Percentiles rank a stretch among this genome's conserved stretches.
phyloP scores from a whole-genome alignment of 2,113 vertebrate genomes.

The Rhombomys opimus region DNA sequence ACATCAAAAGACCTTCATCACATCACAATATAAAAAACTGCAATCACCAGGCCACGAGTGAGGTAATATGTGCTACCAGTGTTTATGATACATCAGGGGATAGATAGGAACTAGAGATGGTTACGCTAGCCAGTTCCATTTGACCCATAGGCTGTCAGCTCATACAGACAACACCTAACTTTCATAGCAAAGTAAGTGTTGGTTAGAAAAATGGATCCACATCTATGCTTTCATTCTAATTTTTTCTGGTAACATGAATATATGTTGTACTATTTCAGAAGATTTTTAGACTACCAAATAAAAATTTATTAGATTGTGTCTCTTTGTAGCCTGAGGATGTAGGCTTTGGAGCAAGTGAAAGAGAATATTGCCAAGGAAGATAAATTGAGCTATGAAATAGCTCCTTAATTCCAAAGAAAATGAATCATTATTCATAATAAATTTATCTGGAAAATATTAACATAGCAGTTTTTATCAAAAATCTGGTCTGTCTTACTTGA shows the following conservation, averaged over 20 bases:
- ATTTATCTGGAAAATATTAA: conserved; percentile 77
- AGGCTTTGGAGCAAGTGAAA: conserved; percentile 41
- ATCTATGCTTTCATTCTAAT: not conserved
- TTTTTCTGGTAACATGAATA: conserved; percentile 40
- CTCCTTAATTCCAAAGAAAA: conserved; percentile 75
- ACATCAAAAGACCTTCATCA: not conserved
- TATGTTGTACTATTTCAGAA: conserved; percentile 45
- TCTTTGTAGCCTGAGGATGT: conserved; percentile 42
- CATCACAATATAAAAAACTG: not conserved
- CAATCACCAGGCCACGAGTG: not conserved
- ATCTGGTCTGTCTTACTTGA: conserved; percentile 55
- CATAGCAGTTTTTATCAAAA: conserved; percentile 69
- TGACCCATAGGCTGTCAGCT: not conserved
- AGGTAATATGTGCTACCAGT: not conserved
- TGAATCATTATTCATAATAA: conserved; percentile 77
- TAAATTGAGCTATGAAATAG: conserved; percentile 56
- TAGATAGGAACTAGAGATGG: not conserved
- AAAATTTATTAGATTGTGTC: conserved; percentile 59
- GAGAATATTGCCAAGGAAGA: conserved; percentile 69
- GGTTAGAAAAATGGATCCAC: not conserved
- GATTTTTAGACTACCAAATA: conserved; percentile 55
- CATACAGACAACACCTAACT: not conserved
- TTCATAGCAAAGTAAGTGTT: conserved; percentile 1
- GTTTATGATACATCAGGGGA: not conserved
- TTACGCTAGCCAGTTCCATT: not conserved